A percentile compares a stretch with the other conserved stretches of the same genome.
These are phyloP conservation scores for Drymonia ruficornis DNA, from an alignment of 2,888 invertebrate genomes.

Conservation along the genomic window DNA sequence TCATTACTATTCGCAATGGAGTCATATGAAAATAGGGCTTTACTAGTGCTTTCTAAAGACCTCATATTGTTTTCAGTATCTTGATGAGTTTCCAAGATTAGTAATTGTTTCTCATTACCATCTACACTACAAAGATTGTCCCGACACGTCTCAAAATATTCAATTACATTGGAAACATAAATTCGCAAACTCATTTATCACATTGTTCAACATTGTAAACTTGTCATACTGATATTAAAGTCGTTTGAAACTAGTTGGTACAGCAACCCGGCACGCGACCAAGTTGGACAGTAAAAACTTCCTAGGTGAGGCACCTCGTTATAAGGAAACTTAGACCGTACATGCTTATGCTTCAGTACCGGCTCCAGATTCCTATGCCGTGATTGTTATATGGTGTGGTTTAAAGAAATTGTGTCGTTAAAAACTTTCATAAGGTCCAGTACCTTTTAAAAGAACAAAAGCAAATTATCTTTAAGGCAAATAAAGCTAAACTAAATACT, in stretches of 20 bases:
- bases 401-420: too few relatives aligned
- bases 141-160: too few relatives aligned
- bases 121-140: too few relatives aligned
- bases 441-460: neutral
- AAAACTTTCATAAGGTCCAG: too few relatives aligned
- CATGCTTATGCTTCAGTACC: conserved; percentile 10
- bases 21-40: too few relatives aligned
- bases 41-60: too few relatives aligned
- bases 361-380: conserved; percentile 34
- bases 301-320: conserved; percentile 42
- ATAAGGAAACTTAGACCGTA: conserved; percentile 20
- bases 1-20: too few relatives aligned
- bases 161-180: too few relatives aligned
- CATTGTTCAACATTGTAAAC: conserved; percentile 39
- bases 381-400: conserved; percentile 8
- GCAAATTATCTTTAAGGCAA: neutral
- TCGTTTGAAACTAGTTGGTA: conserved; percentile 65
- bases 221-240: conserved; percentile 67
- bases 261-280: conserved; percentile 26
- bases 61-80: too few relatives aligned
- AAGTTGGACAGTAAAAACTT: conserved; percentile 63
- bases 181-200: too few relatives aligned
- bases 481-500: neutral
- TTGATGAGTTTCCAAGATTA: too few relatives aligned
- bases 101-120: too few relatives aligned